Base-by-base conservation (phyloP, 1,140 invertebrate species). In the Aphelinus certus region DNA sequence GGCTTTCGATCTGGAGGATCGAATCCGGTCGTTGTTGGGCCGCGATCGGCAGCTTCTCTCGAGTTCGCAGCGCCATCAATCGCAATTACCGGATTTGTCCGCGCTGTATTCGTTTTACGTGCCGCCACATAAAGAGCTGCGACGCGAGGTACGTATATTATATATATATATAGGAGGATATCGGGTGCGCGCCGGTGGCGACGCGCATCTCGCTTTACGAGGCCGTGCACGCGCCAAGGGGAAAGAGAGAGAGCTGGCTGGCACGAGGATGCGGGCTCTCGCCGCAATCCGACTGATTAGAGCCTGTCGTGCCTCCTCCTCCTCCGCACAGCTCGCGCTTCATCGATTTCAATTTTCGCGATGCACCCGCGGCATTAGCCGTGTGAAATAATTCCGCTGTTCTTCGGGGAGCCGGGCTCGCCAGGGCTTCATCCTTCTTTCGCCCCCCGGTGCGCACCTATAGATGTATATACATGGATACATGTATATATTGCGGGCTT, bases 231-330 rank as follows among this genome's bases (percentile, higher is more conserved):
- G 26, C 26, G 26, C 26, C 26, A 26, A 26, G 26, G 26, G 26
- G 26, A 26, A 26, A 26, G 26, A 26, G 26, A 26, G 26, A 26
- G 26, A 26, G 26, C 26, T 26, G 26, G 26, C 26, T 26, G 26
- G 26, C 26, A 26, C 26, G 26, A 26, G 26, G 51, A 64, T 64
- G 62, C 46, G 62, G 62, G 62, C 48, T 64, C 48, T 64, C 7
- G 3, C 7, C 46, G 51, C 70, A 76, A 56, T 72, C 57, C 49
- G 70, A 42, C 46, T 74, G 69, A 76, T 75, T 75, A 72, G 62
- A 62, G 67, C 9, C 26, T 26, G 26, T 26, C 61, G 10, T 4
- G 43, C 43, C 51, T 63, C 26, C 3, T 43, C 60, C 47, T 26
- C 42, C 3, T 49, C 9, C 1, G 4, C 63, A 61, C n/a, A 65